Evolutionary conservation across 2,797 vertebrate genomes (phyloP).

Genomic region (Orestias chungarensis): DNA sequence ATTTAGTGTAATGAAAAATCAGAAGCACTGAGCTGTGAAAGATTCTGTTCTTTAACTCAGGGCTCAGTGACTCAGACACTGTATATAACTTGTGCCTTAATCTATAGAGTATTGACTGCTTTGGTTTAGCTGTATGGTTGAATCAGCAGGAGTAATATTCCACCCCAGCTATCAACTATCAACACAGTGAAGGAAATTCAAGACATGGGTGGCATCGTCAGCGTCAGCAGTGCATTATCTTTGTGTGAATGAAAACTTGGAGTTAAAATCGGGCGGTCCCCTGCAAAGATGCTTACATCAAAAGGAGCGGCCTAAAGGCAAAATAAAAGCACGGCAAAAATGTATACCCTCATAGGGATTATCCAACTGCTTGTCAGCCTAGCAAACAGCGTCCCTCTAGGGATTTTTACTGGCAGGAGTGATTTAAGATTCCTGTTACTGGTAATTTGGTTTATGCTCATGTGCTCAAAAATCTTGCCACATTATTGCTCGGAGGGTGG

Average conservation of each 20-base stretch:
- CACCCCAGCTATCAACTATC: conserved; percentile 30
- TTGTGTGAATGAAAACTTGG: conserved; percentile 13
- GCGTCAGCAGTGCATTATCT: conserved; percentile 24
- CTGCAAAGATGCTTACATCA: conserved; percentile 17
- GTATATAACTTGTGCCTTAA: conserved; percentile 15
- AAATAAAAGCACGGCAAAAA: conserved; percentile 22
- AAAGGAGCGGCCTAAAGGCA: conserved; percentile 25
- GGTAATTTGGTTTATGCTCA: conserved; percentile 51
- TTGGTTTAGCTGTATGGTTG: conserved; percentile 33
- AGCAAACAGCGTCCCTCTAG: conserved; percentile 38
- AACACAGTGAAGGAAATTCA: conserved; percentile 32
- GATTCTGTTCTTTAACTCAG: conserved; percentile 30
- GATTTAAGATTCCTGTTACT: conserved; percentile 46
- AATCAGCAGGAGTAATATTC: conserved; percentile 27
- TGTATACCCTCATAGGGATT: conserved; percentile 42
- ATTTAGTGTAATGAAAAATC: conserved; percentile 28
- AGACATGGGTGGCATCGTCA: conserved; percentile 23
- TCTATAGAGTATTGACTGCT: conserved; percentile 29
- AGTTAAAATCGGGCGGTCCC: conserved; percentile 5
- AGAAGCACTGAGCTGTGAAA: conserved; percentile 46
- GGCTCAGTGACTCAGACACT: conserved; percentile 32
- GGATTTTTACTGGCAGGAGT: conserved; percentile 33
- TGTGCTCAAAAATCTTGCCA: conserved; percentile 47
- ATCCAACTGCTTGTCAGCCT: conserved; percentile 44
- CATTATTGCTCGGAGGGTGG: conserved; percentile 41